Base-by-base conservation (phyloP, 37 sponge, comb jelly and placozoan genomes). In the Halichondria panicea region DNA sequence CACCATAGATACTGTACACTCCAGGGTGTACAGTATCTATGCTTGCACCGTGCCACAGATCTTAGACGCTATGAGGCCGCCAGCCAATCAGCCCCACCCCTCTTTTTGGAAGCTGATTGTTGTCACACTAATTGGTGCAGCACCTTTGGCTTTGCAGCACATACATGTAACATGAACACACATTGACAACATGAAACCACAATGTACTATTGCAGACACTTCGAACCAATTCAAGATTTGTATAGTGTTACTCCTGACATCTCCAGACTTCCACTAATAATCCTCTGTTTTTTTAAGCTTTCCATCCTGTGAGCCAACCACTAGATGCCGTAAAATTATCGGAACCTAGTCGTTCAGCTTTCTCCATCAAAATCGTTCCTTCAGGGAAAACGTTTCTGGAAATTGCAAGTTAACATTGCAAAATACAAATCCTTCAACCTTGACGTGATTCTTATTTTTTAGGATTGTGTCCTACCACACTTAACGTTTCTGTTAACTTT, bases 381-480 rank as follows among this genome's bases (percentile, higher is more conserved):
- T 40, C 56, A 31, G 82, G 74, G 64, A 73, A 72, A 65, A 64
- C 37, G 27, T 72, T 63, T 30, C 41, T 58, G 46, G 68, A 55
- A 33, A 38, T 40, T 66, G 83, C 83, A 45, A 82, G 18, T 30
- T 57, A 33, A 72, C 72, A 81, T 72, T 2, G 55, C 31, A 37
- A 37, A 0, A 72, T 72, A 72, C 46, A 71, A 55, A 52, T 71
- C 63, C 31, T n/a, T n/a, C n/a, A n/a, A n/a, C n/a, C n/a, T 50
- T 48, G 22, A 81, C 66, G 37, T 15, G 31, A 34, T 70, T 50
- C 44, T 71, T 81, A n/a, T 81, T 72, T 54, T 71, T 81, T 33
- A 71, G 72, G 45, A 81, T 63, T 77, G 78, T 40, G 78, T 84
- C 43, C 61, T 84, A 18, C 78, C 85, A 76, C 85, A 84, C 24